Conservation (phyloP, 1,140 invertebrate genomes). For the Kradibia gibbosae region DNA sequence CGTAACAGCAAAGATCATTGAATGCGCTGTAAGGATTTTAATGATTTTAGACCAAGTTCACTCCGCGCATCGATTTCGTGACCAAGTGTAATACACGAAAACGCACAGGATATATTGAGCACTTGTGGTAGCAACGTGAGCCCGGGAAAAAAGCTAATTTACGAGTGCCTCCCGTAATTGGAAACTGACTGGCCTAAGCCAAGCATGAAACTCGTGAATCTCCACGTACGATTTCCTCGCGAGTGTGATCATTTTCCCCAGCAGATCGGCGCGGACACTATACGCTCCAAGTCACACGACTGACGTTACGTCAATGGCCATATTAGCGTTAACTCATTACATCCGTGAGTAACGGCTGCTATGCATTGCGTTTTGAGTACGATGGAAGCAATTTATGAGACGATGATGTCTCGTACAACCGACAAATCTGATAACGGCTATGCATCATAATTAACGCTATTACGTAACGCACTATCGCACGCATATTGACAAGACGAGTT, state of each 20-base stretch:
- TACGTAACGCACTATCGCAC: neutral
- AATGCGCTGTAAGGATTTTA: neutral
- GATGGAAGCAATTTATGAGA: conserved; percentile 12
- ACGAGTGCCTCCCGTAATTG: conserved; percentile 54
- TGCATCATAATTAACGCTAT: neutral
- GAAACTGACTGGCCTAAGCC: conserved; percentile 54
- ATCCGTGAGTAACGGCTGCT: neutral
- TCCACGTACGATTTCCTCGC: neutral
- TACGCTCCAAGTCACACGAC: neutral
- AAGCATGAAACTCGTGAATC: neutral
- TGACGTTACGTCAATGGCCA: conserved; percentile 3
- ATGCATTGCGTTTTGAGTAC: conserved; percentile 8
- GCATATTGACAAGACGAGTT: neutral
- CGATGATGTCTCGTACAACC: neutral
- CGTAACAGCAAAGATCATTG: neutral
- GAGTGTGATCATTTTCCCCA: conserved; percentile 11
- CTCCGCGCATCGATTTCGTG: conserved; percentile 12
- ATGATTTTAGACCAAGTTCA: conserved; percentile 31
- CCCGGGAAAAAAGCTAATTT: neutral
- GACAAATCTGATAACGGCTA: neutral
- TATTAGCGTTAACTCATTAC: neutral
- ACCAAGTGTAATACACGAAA: conserved; percentile 20
- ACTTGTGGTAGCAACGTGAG: neutral
- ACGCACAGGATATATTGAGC: neutral
- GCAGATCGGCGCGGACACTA: neutral